Percentiles rank a stretch among this genome's conserved stretches.
Evolutionary conservation across 2,888 invertebrate genomes (phyloP).

Genomic region (Belgica antarctica): DNA sequence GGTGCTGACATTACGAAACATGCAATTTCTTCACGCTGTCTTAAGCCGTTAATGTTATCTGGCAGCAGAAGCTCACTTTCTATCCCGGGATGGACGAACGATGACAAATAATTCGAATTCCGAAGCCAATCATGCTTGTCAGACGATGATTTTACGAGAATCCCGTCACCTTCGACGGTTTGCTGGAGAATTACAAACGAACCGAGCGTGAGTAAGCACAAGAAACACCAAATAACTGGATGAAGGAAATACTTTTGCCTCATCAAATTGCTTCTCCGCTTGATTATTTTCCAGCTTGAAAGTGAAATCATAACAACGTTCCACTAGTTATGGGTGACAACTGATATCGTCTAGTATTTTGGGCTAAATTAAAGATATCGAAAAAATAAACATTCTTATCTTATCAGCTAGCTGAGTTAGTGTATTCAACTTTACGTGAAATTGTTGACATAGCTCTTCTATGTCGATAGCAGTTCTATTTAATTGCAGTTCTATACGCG

Average conservation of each 20-base stretch:
- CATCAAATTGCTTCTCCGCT: too few relatives aligned
- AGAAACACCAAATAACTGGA: not conserved
- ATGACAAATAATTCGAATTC: not conserved
- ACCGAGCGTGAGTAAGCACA: not conserved
- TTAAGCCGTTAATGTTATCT: not conserved
- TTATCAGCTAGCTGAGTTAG: too few relatives aligned
- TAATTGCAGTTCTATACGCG: too few relatives aligned
- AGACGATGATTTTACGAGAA: not conserved
- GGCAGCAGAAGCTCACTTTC: not conserved
- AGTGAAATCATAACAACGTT: too few relatives aligned
- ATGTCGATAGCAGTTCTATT: too few relatives aligned
- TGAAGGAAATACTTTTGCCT: not conserved
- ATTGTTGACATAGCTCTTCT: too few relatives aligned
- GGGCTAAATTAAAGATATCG: too few relatives aligned
- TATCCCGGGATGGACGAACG: not conserved
- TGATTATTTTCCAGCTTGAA: not conserved
- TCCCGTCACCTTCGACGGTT: not conserved
- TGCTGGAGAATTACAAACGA: not conserved
- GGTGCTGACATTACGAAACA: slow-evolving; percentile 5
- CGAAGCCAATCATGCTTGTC: not conserved
- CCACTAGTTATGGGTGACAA: too few relatives aligned
- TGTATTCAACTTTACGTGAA: too few relatives aligned
- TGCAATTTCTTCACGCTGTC: slow-evolving; percentile 17
- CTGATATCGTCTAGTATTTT: too few relatives aligned
- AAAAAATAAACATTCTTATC: too few relatives aligned